Base-by-base conservation (phyloP, 2,113 vertebrate genomes). In the Cheilinus undulatus region DNA sequence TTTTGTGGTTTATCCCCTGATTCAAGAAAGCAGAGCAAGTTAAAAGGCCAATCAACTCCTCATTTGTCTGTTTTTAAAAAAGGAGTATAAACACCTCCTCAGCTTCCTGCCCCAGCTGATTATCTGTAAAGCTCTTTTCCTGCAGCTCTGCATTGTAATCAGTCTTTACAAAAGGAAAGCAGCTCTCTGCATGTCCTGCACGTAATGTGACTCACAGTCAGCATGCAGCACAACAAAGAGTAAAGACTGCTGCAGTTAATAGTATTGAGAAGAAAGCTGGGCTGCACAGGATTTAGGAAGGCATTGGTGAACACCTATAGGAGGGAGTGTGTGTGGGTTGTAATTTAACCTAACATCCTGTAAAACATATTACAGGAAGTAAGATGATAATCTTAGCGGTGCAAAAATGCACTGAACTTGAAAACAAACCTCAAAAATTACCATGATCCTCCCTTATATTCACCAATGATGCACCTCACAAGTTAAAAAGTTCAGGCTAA, bases 171-270 rank as follows among this genome's bases (percentile, higher is more conserved):
- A 82, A 85, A 63, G 36, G 45, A 46, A 84, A 76, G 38, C 26
- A 0, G 43, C 19, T 70, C 58, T 87, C 73, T 81, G 83, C 52
- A 88, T 81, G 83, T 84, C 67, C 83, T 65, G 78, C 83, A 89
- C 78, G 80, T 86, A 73, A 42, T 45, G 42, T 26, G 57, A 43
- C 77, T 84, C 76, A 67, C 49, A 43, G 11, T 46, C 67, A 24
- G 74, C 26, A 68, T 53, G 34, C 32, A 22, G 24, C 43, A 26
- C 24, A 49, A 69, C 34, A 69, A 60, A 70, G 24, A 48, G 43
- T 9, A 70, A 48, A 15, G 17, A 3, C 34, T 43, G 34, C 4
- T 30, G 51, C 43, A 45, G 65, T 34, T 32, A 56, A 61, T 12
- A 46, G 19, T 11, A 13, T 62, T 48, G 24, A 56, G 42, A 19